Evolutionary conservation across 2,888 invertebrate species (phyloP), one percentile per base, ranked within the genome.

Genomic region (Merodon equestris): DNA sequence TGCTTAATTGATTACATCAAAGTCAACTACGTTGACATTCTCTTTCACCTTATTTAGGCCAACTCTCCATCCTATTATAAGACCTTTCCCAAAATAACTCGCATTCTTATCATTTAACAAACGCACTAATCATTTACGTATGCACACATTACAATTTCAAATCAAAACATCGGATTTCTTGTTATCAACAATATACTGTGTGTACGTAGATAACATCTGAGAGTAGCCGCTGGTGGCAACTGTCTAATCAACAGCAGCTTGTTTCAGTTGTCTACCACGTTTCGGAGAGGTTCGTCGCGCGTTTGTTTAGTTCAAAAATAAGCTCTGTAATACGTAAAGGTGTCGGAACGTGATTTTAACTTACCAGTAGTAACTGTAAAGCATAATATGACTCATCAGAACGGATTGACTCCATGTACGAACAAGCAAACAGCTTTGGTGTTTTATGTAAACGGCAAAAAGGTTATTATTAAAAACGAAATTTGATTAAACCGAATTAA

Each of bases 371-470:
- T 17, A 18, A 40, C 12, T 13, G 13, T 1, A 18, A 10, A 36
- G 9, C 9, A 1, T 15, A 18, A 36, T 18, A 50, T 56, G 34
- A 34, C 10, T 19, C 12, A 47, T 2, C 19, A 48, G 14, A 27
- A 58, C 58, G 53, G 3, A n/a, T n/a, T 13, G 13, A 57, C 13
- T n/a, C 58, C 14, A 17, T n/a, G 44, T 38, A 19, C 15, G 10
- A 56, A 36, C 13, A 64, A 61, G 9, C 42, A 81, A 54, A 82
- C 82, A 12, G 83, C 83, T 0, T 84, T 90, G 13, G 84, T 89
- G 9, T 90, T 90, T 84, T 90, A 86, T 79, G 89, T 90, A 10
- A 92, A 92, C 84, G 91, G 92, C 19, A 90, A 58, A 12, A 76
- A 76, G 71, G 75, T 76, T 27, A 27, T 27, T n/a, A n/a, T n/a